Conservation (phyloP, 2,113 vertebrate genomes). For the Passerina amoena region DNA sequence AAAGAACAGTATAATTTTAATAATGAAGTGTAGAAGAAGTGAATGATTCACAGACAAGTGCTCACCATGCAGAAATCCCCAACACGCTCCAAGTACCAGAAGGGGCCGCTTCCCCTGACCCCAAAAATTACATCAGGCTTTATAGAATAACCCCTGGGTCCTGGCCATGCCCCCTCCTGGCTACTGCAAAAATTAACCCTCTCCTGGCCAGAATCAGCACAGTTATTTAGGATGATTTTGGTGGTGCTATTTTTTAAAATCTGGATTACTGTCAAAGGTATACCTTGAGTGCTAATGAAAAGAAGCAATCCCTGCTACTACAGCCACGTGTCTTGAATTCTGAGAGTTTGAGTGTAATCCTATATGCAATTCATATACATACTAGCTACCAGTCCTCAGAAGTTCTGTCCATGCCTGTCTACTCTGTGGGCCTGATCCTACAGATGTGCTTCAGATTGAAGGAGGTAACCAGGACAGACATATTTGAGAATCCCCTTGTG, state of each 20-base stretch:
- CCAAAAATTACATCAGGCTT: not conserved
- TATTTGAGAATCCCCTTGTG: not conserved
- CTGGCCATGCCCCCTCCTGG: not conserved
- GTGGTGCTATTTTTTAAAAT: not conserved
- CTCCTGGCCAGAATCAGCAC: not conserved
- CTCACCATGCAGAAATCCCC: not conserved
- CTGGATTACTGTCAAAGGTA: not conserved
- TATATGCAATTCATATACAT: not conserved
- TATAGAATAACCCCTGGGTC: not conserved
- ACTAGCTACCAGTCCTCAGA: not conserved
- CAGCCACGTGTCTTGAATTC: not conserved
- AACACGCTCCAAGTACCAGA: not conserved
- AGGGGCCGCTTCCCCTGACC: too few species aligned
- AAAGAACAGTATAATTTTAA: not conserved
- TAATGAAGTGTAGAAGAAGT: not conserved
- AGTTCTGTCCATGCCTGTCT: not conserved
- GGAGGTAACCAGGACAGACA: not conserved
- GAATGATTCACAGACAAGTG: not conserved
- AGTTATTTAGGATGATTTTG: not conserved
- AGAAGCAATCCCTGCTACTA: not conserved
- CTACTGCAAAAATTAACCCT: not conserved
- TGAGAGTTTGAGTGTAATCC: not conserved
- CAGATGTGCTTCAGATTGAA: not conserved
- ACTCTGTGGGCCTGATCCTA: not conserved
- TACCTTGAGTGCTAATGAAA: not conserved